Evolutionary conservation across 2,113 vertebrate species (phyloP).

Genomic region (Psilopsiagon aymara): DNA sequence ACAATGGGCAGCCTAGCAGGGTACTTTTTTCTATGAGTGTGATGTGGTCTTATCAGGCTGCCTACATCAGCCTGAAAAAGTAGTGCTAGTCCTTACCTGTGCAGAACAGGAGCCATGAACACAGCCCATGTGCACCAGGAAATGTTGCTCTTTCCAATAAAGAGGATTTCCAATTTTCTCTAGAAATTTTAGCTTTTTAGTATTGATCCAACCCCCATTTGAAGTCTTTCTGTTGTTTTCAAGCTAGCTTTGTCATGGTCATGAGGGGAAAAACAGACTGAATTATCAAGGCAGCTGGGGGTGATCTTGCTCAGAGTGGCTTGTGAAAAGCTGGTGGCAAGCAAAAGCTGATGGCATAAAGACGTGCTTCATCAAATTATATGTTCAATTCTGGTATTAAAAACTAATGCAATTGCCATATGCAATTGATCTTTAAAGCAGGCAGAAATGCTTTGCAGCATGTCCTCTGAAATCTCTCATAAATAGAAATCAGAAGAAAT

Average conservation of each 20-base stretch:
- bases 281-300: background rate
- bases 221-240: background rate
- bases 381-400: conserved; percentile 50
- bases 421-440: conserved; percentile 58
- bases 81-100: background rate
- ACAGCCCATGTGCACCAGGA: background rate
- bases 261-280: background rate
- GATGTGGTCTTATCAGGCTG: background rate
- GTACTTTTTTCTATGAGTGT: background rate
- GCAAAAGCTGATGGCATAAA: conserved; percentile 34
- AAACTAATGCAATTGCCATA: conserved; percentile 62
- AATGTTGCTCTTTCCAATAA: background rate
- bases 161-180: background rate
- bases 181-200: background rate
- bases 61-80: background rate
- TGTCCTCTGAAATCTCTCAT: conserved; percentile 64
- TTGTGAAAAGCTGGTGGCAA: conserved; percentile 20
- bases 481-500: conserved; percentile 58
- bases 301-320: background rate
- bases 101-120: background rate
- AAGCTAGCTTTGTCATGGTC: background rate
- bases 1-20: background rate
- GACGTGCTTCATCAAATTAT: conserved; percentile 30
- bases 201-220: background rate
- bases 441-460: conserved; percentile 51